These are phyloP conservation scores for Anadara kagoshimensis DNA, from an alignment of 1,140 invertebrate genomes.

Conservation along the genomic window DNA sequence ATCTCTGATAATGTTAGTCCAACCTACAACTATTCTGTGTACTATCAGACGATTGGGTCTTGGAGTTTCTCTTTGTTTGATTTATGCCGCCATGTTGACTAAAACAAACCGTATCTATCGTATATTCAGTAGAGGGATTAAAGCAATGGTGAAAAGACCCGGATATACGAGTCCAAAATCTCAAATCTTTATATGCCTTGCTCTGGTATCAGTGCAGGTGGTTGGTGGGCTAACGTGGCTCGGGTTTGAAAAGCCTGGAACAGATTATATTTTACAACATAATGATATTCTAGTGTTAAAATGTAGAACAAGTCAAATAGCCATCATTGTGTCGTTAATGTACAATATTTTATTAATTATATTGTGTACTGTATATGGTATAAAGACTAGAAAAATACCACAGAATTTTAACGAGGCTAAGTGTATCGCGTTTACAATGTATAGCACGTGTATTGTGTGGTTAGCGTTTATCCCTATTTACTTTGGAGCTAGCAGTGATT, in stretches of 20 bases:
- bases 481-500: slow-evolving; percentile 75
- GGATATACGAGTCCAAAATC: slow-evolving; percentile 95
- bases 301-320: slow-evolving; percentile 82
- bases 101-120: slow-evolving; percentile 85
- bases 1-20: slow-evolving; percentile 69
- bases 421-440: slow-evolving; percentile 96
- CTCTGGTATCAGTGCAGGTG: slow-evolving; percentile 79
- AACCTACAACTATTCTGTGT: slow-evolving; percentile 79
- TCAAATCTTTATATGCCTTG: slow-evolving; percentile 91
- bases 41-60: slow-evolving; percentile 79
- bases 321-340: slow-evolving; percentile 83
- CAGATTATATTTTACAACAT: slow-evolving; percentile 50
- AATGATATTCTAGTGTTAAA: slow-evolving; percentile 76
- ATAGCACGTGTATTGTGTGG: slow-evolving; percentile 89
- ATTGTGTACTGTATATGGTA: slow-evolving; percentile 84
- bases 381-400: slow-evolving; percentile 91
- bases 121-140: slow-evolving; percentile 82
- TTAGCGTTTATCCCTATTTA: slow-evolving; percentile 84
- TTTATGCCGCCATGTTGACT: slow-evolving; percentile 84
- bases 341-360: slow-evolving; percentile 85
- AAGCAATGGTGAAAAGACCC: slow-evolving; percentile 90
- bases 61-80: slow-evolving; percentile 82
- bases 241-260: slow-evolving; percentile 77
- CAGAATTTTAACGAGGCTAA: slow-evolving; percentile 98
- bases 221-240: slow-evolving; percentile 76